Conservation (phyloP, 2,888 invertebrate genomes). For the Drosophila villosipedis region DNA sequence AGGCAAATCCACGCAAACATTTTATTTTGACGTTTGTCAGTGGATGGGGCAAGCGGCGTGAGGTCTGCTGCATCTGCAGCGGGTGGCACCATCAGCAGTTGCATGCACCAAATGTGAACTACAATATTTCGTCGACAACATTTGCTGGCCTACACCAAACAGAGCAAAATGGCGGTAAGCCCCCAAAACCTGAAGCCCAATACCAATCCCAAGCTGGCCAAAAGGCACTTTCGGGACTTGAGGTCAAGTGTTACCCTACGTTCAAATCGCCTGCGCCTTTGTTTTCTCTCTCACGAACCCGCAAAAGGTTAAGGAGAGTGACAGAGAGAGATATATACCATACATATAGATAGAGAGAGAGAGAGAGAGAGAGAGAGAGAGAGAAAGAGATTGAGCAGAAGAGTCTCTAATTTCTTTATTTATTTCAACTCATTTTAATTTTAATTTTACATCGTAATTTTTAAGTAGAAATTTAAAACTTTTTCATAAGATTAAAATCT, state of each 20-base stretch:
- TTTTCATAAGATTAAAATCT: neutral
- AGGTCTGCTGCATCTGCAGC: conserved; percentile 12
- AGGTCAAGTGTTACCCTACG: conserved; percentile 40
- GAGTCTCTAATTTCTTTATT: neutral
- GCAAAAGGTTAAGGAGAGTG: neutral
- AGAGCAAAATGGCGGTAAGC: neutral
- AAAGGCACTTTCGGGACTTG: conserved; percentile 59
- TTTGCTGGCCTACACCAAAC: conserved; percentile 24
- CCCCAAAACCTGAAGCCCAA: neutral
- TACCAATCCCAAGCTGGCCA: conserved; percentile 6
- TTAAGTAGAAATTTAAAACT: no score
- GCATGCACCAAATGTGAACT: conserved; percentile 25
- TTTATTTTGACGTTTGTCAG: conserved; percentile 75
- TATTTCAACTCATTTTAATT: neutral
- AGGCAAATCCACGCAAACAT: conserved; percentile 76
- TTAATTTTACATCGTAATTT: neutral
- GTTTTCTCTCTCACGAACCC: neutral
- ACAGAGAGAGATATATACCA: neutral
- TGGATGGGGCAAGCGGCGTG: conserved; percentile 19
- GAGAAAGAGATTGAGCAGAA: neutral
- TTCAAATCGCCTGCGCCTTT: neutral
- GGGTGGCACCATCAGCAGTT: conserved; percentile 14
- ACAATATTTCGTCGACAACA: conserved; percentile 20
- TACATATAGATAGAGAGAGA: no score
- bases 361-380: neutral